Conservation (phyloP, 2,113 vertebrate genomes). For the Gymnocephalus cernua region DNA sequence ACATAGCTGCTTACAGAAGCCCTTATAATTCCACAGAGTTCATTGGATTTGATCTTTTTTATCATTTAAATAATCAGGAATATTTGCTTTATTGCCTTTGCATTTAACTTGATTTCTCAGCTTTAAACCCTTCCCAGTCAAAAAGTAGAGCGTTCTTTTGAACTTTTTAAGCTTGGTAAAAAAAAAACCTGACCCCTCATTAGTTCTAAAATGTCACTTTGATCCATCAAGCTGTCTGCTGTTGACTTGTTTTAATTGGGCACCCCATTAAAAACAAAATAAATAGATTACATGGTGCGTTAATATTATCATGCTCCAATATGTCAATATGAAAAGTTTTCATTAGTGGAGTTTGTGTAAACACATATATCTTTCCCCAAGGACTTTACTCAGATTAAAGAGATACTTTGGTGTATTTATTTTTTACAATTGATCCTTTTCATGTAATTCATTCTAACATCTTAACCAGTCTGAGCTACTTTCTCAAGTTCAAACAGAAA, state of each 20-base stretch:
- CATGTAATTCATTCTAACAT: slow-evolving; percentile 7
- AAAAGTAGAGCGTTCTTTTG: background rate
- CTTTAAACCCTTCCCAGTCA: background rate
- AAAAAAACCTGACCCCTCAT: background rate
- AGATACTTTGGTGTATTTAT: background rate
- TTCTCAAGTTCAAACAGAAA: background rate
- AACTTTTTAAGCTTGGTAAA: background rate
- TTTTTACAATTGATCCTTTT: slow-evolving; percentile 16
- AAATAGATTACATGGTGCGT: background rate
- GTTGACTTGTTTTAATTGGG: background rate
- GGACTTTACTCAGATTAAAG: background rate
- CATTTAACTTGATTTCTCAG: background rate
- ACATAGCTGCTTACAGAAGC: background rate
- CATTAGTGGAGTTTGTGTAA: slow-evolving; percentile 8
- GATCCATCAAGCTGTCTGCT: slow-evolving; percentile 7
- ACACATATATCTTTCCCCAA: background rate
- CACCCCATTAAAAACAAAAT: background rate
- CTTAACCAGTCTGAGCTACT: background rate
- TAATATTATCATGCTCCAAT: background rate
- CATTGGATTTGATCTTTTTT: background rate
- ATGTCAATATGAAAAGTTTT: background rate
- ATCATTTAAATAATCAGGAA: background rate
- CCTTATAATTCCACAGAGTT: background rate
- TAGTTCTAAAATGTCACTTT: background rate
- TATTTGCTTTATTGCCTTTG: background rate